Base-by-base conservation (phyloP, 2,797 vertebrate genomes). In the Mionectes olivaceus region DNA sequence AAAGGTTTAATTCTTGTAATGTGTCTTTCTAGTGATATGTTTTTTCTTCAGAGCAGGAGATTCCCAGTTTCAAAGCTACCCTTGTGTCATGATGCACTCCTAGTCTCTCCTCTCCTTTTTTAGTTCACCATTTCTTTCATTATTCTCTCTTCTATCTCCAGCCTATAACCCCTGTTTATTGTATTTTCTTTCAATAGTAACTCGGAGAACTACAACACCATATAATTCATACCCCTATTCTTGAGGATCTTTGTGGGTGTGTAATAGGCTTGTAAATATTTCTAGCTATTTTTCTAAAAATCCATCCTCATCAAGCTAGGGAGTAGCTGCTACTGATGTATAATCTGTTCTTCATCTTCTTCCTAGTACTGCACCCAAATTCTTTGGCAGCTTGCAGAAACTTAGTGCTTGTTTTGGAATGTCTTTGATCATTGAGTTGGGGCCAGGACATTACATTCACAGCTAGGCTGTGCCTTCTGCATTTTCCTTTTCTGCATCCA, bases 281-380 rank as follows among this genome's bases (percentile, higher is more conserved):
- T 74, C 71, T 44, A 97, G 60, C 9, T 55, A 37, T 87, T 76
- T 82, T 90, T 7, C 11, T 56, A 17, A 88, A 94, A 92, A 94
- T 81, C 50, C 53, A 86, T 90, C 60, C 56, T 75, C 83, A 89
- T 91, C 94, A 94, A 96, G 92, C 75, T 90, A 92, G 89, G 91
- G 96, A 95, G 95, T 93, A 94, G 81, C 43, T 92, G 81, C 94
- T 93, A 90, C 76, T 86, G 81, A 81, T 80, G 68, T 84, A 60
- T 94, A 90, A 96, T 95, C 93, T 97, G 70, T 91, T 96, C 93
- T 93, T 95, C 92, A 92, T 97, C 94, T 89, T 96, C 94, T 92
- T 95, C 84, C 90, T 93, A 94, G 88, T 86, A 95, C 96, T 97
- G 90, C 96, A 97, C 95, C 96, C 95, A 97, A 96, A 98, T 98